Evolutionary conservation across 2,113 vertebrate species (phyloP), one percentile per base, ranked within the genome.

Genomic region (Sinocyclocheilus anshuiensis): DNA sequence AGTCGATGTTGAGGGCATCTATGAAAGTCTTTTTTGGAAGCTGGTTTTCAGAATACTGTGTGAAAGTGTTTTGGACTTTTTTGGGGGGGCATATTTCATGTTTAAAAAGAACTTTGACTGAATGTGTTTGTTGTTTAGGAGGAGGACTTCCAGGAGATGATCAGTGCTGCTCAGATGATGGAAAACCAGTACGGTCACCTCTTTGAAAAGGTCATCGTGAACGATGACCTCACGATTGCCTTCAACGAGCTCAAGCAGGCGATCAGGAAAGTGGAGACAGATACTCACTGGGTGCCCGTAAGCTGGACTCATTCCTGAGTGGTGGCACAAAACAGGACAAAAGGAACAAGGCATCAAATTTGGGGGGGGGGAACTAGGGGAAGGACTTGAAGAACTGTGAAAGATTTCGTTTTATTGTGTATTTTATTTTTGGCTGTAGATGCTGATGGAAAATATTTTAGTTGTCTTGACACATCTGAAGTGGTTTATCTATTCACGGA

Each of bases 91-190:
- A 45, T 18, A 42, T 24, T 39, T 59, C 1, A 39, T 42, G 53
- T 39, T 36, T 15, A 33, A 42, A 81, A 81, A 15, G 11, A 39
- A 45, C 10, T 24, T 69, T 88, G 50, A 57, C 72, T 67, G 83
- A 7, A 48, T 86, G 29, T 82, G 48, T 88, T 59, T 84, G 10
- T 80, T 16, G 24, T 33, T 74, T 92, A 99, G 98, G 98, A 99
- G 88, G 97, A 99, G 91, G 97, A 99, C 89, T 98, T 98, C 89
- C 94, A 97, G 85, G 97, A 99, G 93, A 99, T 99, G 98, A 94
- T 98, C 90, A 94, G 87, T 85, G 94, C 94, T 8, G 95, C 96
- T 87, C 96, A 96, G 74, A 87, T 93, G 86, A 97, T 99, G 95
- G 98, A 99, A 94, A 92, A 69, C 82, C 97, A 98, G 74, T 97